These are phyloP conservation scores for Nudaria mundana DNA, from an alignment of 2,888 invertebrate genomes.

Conservation along the genomic window DNA sequence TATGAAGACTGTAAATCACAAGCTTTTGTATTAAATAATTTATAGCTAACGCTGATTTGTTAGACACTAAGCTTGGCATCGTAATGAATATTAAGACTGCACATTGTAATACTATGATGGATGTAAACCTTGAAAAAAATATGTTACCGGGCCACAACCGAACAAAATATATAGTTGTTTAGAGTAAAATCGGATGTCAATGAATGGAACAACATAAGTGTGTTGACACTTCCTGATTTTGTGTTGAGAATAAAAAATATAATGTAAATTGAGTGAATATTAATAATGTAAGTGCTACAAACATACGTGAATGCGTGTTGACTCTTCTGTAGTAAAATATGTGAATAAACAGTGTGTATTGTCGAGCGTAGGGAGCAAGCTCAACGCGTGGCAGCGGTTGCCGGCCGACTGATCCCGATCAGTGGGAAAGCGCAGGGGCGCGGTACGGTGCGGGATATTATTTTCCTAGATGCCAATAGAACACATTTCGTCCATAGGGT, in stretches of 20 bases:
- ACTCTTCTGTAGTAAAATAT: constrained; percentile 55
- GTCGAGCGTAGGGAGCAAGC: constrained; percentile 42
- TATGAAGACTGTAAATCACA: constrained; percentile 23
- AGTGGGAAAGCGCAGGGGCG: constrained; percentile 37
- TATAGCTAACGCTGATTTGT: constrained; percentile 23
- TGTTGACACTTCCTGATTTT: constrained; percentile 29
- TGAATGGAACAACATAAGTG: constrained; percentile 42
- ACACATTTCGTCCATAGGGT: neutral
- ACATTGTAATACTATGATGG: neutral
- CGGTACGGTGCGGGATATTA: constrained; percentile 43
- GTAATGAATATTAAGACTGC: constrained; percentile 5
- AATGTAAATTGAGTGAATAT: constrained; percentile 23
- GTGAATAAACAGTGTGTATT: constrained; percentile 63
- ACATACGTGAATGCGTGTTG: constrained; percentile 63
- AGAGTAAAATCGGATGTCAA: constrained; percentile 32
- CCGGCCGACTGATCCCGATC: constrained; percentile 56
- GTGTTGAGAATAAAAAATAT: constrained; percentile 18
- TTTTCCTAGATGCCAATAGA: constrained; percentile 35
- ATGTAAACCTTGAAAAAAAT: neutral
- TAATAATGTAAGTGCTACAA: constrained; percentile 24
- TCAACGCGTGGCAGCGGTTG: constrained; percentile 60
- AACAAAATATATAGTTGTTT: constrained; percentile 3
- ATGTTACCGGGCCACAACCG: neutral
- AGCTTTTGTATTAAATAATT: constrained; percentile 27
- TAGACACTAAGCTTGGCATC: constrained; percentile 16